Conservation (phyloP, 2,888 invertebrate species). For the Tetanocera ferruginea region DNA sequence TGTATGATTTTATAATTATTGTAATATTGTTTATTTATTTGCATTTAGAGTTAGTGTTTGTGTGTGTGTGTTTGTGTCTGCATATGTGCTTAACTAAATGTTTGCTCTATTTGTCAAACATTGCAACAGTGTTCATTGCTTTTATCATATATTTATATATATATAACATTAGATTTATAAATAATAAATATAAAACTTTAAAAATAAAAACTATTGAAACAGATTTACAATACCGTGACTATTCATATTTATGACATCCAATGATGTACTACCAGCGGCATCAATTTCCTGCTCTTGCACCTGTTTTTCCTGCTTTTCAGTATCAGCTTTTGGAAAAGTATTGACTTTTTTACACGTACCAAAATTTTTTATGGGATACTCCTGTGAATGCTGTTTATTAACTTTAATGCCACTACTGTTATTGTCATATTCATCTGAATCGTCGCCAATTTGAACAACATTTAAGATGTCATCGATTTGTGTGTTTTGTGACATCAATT, state of each 20-base stretch:
- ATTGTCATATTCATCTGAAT: slow-evolving; percentile 50
- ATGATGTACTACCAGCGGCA: slow-evolving; percentile 35
- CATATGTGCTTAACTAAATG: not conserved
- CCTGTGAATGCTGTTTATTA: not conserved
- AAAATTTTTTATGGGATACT: slow-evolving; percentile 19
- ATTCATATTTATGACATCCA: slow-evolving; percentile 50
- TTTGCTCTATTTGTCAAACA: not conserved
- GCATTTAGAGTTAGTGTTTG: not conserved
- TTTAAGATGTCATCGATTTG: slow-evolving; percentile 55
- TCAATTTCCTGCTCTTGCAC: slow-evolving; percentile 23
- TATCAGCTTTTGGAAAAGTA: not conserved
- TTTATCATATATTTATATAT: not conserved
- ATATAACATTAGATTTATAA: not conserved
- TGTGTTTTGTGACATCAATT: slow-evolving; percentile 31
- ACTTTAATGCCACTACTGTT: slow-evolving; percentile 10
- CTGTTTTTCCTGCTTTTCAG: slow-evolving; percentile 50
- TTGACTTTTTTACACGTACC: not conserved
- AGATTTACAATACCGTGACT: slow-evolving; percentile 53
- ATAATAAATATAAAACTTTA: not conserved
- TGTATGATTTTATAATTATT: too few relatives aligned
- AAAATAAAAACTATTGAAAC: slow-evolving; percentile 49
- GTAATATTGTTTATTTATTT: not conserved
- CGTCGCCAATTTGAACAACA: slow-evolving; percentile 58
- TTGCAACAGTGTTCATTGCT: not conserved
- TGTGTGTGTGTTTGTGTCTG: not conserved